Evolutionary conservation across 1,140 invertebrate species (phyloP).

Genomic region (Heliconius nattereri): DNA sequence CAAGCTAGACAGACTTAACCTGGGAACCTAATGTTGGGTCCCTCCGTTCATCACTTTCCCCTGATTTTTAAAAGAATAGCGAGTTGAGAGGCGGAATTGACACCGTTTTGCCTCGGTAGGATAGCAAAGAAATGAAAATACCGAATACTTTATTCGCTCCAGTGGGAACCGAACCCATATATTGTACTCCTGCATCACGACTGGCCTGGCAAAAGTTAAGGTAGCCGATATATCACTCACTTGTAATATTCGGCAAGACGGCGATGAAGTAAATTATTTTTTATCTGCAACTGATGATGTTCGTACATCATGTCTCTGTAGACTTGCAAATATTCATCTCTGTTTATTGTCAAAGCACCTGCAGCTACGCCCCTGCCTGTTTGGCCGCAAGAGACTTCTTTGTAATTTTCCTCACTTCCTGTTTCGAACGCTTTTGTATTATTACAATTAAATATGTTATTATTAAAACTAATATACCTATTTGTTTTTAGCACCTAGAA

Average conservation of each 20-base stretch:
- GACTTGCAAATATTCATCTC: conserved; percentile 67
- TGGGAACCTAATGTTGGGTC: no score
- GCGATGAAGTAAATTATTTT: conserved; percentile 70
- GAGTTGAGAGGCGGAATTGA: no score
- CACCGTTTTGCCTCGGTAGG: no score
- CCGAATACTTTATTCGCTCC: no score
- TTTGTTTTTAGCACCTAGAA: no score
- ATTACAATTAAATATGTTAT: neutral
- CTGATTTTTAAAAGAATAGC: no score
- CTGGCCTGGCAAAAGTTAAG: neutral
- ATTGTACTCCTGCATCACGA: no score
- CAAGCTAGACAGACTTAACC: no score
- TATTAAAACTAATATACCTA: no score
- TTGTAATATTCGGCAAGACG: conserved; percentile 57
- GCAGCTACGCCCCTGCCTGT: conserved; percentile 55
- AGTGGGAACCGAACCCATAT: no score
- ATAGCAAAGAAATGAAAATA: no score
- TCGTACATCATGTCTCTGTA: conserved; percentile 65
- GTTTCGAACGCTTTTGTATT: neutral
- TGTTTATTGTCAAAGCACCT: conserved; percentile 52
- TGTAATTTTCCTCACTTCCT: neutral
- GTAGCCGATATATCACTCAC: conserved; percentile 19
- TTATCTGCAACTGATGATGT: conserved; percentile 58
- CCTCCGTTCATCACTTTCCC: no score
- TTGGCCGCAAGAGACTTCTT: conserved; percentile 42